A percentile compares a stretch with the other conserved stretches of the same genome.
Conservation (phyloP, 2,888 invertebrate species). For the Netelia inedita region DNA sequence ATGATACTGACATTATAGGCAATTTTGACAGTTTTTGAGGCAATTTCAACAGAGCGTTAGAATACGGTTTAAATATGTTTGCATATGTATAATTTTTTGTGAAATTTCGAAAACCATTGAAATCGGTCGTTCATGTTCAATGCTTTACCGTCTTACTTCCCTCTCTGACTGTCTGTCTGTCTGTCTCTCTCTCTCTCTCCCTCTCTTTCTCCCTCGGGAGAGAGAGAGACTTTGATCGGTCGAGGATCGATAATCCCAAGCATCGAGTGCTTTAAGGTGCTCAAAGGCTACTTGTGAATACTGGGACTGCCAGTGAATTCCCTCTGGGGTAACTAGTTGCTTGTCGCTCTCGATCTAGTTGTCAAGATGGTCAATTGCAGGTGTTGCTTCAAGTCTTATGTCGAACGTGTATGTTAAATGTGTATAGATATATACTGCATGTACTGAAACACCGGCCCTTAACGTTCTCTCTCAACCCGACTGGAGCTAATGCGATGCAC, state of each 20-base stretch:
- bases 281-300: constrained; percentile 43
- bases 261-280: constrained; percentile 50
- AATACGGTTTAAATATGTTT: no score
- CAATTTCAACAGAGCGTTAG: no score
- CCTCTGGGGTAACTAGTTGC: neutral
- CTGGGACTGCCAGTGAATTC: constrained; percentile 44
- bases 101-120: no score
- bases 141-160: neutral
- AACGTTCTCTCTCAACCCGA: neutral
- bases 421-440: no score
- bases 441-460: neutral
- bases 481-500: neutral
- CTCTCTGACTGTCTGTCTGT: neutral
- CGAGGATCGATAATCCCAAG: constrained; percentile 41
- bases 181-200: neutral
- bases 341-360: neutral
- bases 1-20: no score
- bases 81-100: no score
- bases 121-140: no score
- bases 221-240: neutral
- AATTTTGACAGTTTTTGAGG: no score
- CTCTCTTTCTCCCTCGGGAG: neutral
- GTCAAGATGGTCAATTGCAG: constrained; percentile 37
- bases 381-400: neutral
- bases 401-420: no score